Evolutionary conservation across 2,797 vertebrate genomes (phyloP).

Genomic region (Crax fasciolata): DNA sequence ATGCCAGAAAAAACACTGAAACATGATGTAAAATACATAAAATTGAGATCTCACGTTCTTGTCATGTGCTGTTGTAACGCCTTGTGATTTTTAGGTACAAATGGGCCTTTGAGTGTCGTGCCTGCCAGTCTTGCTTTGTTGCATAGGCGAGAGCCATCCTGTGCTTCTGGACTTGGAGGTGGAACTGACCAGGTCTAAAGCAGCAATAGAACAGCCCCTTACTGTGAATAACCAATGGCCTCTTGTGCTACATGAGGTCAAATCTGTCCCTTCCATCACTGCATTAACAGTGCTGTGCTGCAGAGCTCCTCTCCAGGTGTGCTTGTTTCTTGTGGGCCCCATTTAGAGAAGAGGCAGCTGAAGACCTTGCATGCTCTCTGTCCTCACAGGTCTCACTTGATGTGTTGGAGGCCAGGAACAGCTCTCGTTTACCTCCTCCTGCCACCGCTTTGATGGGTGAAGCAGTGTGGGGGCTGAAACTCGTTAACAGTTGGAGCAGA

Average conservation of each 20-base stretch:
- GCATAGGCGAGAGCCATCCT: not conserved
- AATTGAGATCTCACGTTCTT: not conserved
- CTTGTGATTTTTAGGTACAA: not conserved
- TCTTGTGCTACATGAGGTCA: not conserved
- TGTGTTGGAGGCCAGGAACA: not conserved
- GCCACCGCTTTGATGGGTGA: not conserved
- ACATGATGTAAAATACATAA: not conserved
- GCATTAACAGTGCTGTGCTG: not conserved
- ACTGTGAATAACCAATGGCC: not conserved
- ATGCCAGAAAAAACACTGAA: not conserved
- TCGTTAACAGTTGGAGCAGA: not conserved
- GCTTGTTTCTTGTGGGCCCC: conserved; percentile 7
- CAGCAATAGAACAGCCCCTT: not conserved
- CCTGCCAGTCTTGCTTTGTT: not conserved
- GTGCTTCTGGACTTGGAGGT: not conserved
- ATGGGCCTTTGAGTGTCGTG: not conserved
- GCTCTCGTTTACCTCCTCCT: not conserved
- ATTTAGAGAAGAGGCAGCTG: not conserved
- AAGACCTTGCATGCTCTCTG: not conserved
- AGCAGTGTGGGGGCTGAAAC: not conserved
- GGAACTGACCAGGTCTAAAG: not conserved
- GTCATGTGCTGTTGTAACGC: not conserved
- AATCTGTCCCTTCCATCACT: not conserved
- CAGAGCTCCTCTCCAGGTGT: not conserved
- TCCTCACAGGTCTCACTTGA: not conserved